Percentiles rank a stretch among this genome's conserved stretches.
Conservation (phyloP, 2,888 invertebrate genomes). For the Limnephilus lunatus region DNA sequence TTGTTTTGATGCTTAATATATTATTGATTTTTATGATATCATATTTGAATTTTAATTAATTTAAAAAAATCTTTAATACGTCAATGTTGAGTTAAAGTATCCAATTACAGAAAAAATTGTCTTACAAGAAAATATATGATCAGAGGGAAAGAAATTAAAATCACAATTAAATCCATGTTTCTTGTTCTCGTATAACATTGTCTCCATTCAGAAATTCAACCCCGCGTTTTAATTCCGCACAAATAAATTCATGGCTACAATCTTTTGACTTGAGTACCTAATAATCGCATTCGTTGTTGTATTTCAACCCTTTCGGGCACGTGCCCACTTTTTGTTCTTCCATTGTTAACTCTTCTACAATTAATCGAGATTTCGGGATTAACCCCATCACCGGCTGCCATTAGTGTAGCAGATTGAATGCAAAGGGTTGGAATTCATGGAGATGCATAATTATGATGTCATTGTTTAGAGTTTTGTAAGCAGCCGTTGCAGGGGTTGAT, state of each 20-base stretch:
- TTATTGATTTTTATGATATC: too few species aligned
- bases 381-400: constrained; percentile 58
- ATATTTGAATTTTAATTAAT: too few species aligned
- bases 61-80: too few species aligned
- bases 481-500: constrained; percentile 48
- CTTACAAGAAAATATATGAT: neutral
- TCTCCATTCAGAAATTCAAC: neutral
- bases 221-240: constrained; percentile 3
- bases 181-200: neutral
- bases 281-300: constrained; percentile 22
- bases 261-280: constrained; percentile 28
- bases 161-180: neutral
- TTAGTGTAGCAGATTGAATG: constrained; percentile 59
- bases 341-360: constrained; percentile 59
- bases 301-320: constrained; percentile 51
- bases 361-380: constrained; percentile 65
- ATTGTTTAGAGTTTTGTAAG: constrained; percentile 13
- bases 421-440: constrained; percentile 51
- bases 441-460: constrained; percentile 63
- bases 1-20: too few species aligned
- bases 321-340: constrained; percentile 51
- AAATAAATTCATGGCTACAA: constrained; percentile 39
- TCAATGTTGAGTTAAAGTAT: too few species aligned
- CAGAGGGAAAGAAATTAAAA: neutral
- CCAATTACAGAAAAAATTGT: too few species aligned